These are phyloP conservation scores for Epinotia demarniana DNA, from an alignment of 2,888 invertebrate genomes.

Conservation along the genomic window DNA sequence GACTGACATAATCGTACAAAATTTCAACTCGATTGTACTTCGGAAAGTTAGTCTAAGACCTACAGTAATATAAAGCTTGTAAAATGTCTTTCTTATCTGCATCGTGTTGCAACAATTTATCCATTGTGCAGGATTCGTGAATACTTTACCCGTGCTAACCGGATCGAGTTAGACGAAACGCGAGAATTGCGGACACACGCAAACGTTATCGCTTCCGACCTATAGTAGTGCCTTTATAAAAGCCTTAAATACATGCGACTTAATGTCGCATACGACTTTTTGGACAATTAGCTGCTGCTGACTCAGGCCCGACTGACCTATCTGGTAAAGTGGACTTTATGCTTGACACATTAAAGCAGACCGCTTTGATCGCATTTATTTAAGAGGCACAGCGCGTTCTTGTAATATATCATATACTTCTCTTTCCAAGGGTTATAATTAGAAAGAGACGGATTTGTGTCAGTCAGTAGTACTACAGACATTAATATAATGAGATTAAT, in stretches of 20 bases:
- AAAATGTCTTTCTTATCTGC: neutral
- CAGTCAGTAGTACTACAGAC: too few species aligned
- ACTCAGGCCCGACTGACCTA: neutral
- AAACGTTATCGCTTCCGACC: neutral
- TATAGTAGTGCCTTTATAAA: neutral
- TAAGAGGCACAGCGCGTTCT: neutral
- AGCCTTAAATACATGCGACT: too few species aligned
- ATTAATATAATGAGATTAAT: too few species aligned
- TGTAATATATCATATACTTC: too few species aligned
- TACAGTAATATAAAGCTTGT: too few species aligned
- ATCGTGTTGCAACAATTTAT: slow-evolving; percentile 28
- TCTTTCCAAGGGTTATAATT: too few species aligned
- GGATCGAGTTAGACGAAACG: slow-evolving; percentile 60
- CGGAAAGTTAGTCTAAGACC: too few species aligned
- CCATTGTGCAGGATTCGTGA: slow-evolving; percentile 9
- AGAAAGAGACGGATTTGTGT: too few species aligned
- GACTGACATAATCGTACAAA: too few species aligned
- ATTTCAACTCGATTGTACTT: too few species aligned
- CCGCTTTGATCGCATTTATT: neutral
- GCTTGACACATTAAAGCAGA: neutral
- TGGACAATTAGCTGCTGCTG: neutral
- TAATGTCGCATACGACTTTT: slow-evolving; percentile 3
- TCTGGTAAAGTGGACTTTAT: neutral
- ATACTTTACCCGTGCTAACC: slow-evolving; percentile 53
- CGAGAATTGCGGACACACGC: slow-evolving; percentile 65